Percentiles rank a stretch among this genome's conserved stretches.
Conservation (phyloP, 1,140 invertebrate species). For the Akabosia matsudoensis region DNA sequence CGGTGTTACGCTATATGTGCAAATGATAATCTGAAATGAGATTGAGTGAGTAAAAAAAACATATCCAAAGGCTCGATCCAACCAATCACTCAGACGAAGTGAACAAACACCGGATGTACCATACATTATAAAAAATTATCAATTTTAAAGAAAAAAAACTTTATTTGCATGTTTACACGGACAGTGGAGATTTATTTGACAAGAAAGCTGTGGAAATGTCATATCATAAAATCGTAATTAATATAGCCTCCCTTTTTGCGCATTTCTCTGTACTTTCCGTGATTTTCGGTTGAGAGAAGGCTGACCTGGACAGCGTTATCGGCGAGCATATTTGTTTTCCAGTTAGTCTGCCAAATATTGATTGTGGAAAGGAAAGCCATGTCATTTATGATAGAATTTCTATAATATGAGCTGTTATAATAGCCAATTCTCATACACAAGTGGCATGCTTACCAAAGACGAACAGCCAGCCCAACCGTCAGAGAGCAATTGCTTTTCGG, state of each 20-base stretch:
- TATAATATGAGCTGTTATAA: no score
- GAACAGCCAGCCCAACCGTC: neutral
- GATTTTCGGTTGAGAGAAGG: neutral
- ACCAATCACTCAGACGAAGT: no score
- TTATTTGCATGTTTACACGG: no score
- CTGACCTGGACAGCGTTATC: neutral
- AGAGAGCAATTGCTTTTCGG: neutral
- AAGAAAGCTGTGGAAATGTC: no score
- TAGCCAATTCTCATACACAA: no score
- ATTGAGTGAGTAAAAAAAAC: no score
- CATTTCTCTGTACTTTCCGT: neutral
- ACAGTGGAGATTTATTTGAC: neutral
- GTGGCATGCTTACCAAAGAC: neutral
- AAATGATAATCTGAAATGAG: no score
- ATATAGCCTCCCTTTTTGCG: neutral
- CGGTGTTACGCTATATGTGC: no score
- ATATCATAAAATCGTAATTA: constrained; percentile 2
- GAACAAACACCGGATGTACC: no score
- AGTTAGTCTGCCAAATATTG: neutral
- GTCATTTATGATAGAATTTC: neutral
- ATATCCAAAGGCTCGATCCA: no score
- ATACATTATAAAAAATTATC: no score
- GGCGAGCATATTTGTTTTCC: neutral
- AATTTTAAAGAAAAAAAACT: no score
- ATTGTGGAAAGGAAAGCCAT: neutral